Percentiles rank a stretch among this genome's conserved stretches.
Conservation (phyloP, 2,888 invertebrate species). For the Asteroscopus sphinx region DNA sequence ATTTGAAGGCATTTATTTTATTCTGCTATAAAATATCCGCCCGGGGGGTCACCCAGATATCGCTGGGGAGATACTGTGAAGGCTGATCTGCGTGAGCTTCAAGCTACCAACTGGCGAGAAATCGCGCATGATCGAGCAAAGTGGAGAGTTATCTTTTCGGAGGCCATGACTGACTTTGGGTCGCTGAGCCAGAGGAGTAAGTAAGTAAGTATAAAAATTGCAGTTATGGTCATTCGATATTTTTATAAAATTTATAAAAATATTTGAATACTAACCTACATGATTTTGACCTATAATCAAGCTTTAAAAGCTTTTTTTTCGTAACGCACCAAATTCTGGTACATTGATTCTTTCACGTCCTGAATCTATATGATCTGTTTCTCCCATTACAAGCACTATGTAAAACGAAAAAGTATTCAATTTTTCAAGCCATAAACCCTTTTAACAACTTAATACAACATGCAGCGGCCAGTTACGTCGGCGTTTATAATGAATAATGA, state of each 20-base stretch:
- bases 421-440: constrained; percentile 74
- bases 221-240: too few species aligned
- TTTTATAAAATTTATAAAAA: too few species aligned
- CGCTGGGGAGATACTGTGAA: too few species aligned
- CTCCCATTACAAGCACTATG: constrained; percentile 24
- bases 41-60: constrained; percentile 4
- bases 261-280: too few species aligned
- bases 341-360: constrained; percentile 12
- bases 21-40: constrained; percentile 10
- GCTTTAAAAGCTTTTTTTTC: not conserved
- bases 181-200: too few species aligned
- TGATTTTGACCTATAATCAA: not conserved
- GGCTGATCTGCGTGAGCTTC: too few species aligned
- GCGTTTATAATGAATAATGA: constrained; percentile 84
- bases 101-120: too few species aligned
- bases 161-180: too few species aligned
- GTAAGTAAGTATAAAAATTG: too few species aligned
- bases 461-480: constrained; percentile 73
- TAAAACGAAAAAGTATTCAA: constrained; percentile 43
- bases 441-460: constrained; percentile 80
- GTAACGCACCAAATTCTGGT: not conserved
- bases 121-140: too few species aligned
- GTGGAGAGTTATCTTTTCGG: too few species aligned
- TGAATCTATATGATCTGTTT: constrained; percentile 18
- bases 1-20: constrained; percentile 23